Evolutionary conservation across 2,797 vertebrate genomes (phyloP), one percentile per base, ranked within the genome.

Genomic region (Trichosurus vulpecula): DNA sequence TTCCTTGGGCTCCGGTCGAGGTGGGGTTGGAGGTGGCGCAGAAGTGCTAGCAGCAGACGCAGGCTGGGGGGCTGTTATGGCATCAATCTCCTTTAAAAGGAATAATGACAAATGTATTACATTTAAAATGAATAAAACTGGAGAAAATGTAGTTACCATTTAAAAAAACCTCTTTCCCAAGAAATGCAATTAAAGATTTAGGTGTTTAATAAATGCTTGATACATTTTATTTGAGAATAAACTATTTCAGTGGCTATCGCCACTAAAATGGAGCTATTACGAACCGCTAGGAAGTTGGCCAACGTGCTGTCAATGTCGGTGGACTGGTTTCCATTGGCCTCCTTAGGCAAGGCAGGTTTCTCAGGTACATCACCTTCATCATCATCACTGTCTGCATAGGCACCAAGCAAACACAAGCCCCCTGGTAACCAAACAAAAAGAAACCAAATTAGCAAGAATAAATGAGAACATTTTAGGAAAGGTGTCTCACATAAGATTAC

Each of bases 371-470:
- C 99, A 0, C 97, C 98, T 89, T 99, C 99, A 53, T 99, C 99
- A 0, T 99, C 99, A 0, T 99, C 99, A 0, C 99, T 99, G 97
- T 99, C 99, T 19, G 99, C 99, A 25, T 99, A 99, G 35, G 99
- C 99, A 41, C 99, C 99, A 0, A 99, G 99, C 91, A 99, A 98
- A 58, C 99, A 99, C 94, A 99, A 98, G 0, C 99, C 99, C 97
- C 99, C 99, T 99, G 94, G 52, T 4, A 27, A 87, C 8, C 41
- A 94, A n/a, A 92, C 19, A 95, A 52, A 94, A 92, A 51, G 9
- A 56, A 54, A 41, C 4, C 94, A 47, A 51, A 47, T 92, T 29
- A 54, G 9, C 27, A 47, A 94, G 14, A 91, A n/a, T 41, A 93
- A 87, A 91, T 12, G 54, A 29, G 53, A 52, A n/a, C 0, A 81